Evolutionary conservation across 2,888 invertebrate species (phyloP), one percentile per base, ranked within the genome.

Genomic region (Schrankia costaestrigalis): DNA sequence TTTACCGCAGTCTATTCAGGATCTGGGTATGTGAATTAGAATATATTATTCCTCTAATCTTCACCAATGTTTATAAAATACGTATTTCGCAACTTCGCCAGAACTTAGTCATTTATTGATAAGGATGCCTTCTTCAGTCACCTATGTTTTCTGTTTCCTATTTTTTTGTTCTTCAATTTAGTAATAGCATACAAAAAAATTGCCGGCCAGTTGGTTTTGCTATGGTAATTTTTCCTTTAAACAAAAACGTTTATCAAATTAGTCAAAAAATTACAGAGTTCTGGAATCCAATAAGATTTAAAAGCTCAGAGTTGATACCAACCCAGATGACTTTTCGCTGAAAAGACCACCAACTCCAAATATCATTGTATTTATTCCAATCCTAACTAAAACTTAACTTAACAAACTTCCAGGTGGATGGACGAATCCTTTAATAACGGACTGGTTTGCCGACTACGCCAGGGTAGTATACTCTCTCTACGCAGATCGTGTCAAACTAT

Each of bases 401-500:
- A 18, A 18, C n/a, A 8, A 18, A 8, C 2, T 21, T 21, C 10
- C 9, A 81, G 92, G 92, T 26, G 92, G 92, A 2, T 93, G 92
- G 92, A 75, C 89, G 0, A 93, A 92, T 63, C 89, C 90, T 0
- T 73, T 89, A 26, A 87, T 91, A 11, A 82, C 87, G 2, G 85
- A 91, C 7, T 85, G 90, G 70, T 92, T 91, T 52, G 82, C 72
- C n/a, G 90, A 91, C 49, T 93, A 90, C 58, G 90, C 92, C 0
- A 80, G 85, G 10, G 54, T 91, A 0, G 72, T 89, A 1, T 90
- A 84, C 59, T 74, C 79, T 1, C 77, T 90, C 40, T 91, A 82
- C 51, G 92, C 89, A 0, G 90, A 90, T 54, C 86, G 91, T 14
- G 90, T 93, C 2, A 90, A 87, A 65, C 71, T 82, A 21, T 94